Conservation (phyloP, 2,113 vertebrate species). For the Dipodomys ordii region DNA sequence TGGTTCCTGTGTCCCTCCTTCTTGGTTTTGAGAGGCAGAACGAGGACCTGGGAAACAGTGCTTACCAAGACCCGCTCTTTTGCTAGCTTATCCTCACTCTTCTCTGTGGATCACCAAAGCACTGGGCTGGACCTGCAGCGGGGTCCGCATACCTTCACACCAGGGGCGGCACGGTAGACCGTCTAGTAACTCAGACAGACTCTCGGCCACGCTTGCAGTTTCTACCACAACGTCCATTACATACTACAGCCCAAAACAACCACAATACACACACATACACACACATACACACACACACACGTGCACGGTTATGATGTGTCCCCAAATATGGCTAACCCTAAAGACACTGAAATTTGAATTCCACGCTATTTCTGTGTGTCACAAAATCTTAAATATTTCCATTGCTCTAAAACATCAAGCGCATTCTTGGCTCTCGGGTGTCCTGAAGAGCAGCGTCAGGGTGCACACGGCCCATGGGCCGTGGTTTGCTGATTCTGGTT, state of each 20-base stretch:
- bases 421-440: background rate
- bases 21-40: background rate
- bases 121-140: too few relatives aligned
- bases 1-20: background rate
- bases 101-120: background rate
- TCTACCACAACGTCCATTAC: accelerated
- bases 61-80: background rate
- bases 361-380: background rate
- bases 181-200: too few relatives aligned
- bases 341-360: background rate
- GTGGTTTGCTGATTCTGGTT: accelerated
- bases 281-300: too few relatives aligned
- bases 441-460: background rate
- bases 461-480: accelerated
- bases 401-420: background rate
- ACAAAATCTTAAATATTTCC: background rate
- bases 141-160: background rate
- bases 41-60: background rate
- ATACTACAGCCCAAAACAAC: accelerated
- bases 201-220: too few relatives aligned
- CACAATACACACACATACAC: too few relatives aligned
- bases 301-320: accelerated
- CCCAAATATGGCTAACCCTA: background rate
- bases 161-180: accelerated
- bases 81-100: background rate